Percentiles rank a stretch among this genome's conserved stretches.
Conservation (phyloP, 2,113 vertebrate species). For the Malaclemys terrapin region DNA sequence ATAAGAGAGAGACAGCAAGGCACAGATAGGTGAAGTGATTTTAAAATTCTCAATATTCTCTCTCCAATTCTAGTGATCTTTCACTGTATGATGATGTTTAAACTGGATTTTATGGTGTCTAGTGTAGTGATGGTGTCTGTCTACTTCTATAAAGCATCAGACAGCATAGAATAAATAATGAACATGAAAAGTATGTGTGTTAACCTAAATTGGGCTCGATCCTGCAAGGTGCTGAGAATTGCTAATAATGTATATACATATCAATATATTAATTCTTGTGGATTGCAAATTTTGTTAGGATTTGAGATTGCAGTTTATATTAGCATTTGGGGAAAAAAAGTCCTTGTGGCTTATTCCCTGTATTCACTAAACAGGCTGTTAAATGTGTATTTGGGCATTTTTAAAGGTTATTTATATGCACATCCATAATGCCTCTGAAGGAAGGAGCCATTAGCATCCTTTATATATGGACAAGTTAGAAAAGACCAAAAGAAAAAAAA, state of each 20-base stretch:
- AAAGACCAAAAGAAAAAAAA: not conserved
- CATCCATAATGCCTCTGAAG: not conserved
- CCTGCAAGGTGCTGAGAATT: not conserved
- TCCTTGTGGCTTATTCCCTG: not conserved
- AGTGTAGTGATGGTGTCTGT: not conserved
- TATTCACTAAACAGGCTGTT: not conserved
- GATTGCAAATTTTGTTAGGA: not conserved
- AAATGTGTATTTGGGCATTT: not conserved
- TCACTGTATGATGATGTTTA: not conserved
- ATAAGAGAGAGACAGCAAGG: not conserved
- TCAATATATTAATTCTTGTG: not conserved
- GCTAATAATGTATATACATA: not conserved
- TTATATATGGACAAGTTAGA: not conserved
- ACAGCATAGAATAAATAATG: not conserved
- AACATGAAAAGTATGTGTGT: not conserved
- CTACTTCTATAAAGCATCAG: not conserved
- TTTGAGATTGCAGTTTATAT: not conserved
- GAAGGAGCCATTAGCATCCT: not conserved
- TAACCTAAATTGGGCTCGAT: not conserved
- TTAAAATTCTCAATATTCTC: not conserved
- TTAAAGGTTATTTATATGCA: not conserved
- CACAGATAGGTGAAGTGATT: not conserved
- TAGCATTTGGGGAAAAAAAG: not conserved
- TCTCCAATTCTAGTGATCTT: not conserved
- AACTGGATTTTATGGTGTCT: not conserved